phyloP scores from a whole-genome alignment of 2,888 invertebrate genomes.

The Hirtodrosophila confusa region DNA sequence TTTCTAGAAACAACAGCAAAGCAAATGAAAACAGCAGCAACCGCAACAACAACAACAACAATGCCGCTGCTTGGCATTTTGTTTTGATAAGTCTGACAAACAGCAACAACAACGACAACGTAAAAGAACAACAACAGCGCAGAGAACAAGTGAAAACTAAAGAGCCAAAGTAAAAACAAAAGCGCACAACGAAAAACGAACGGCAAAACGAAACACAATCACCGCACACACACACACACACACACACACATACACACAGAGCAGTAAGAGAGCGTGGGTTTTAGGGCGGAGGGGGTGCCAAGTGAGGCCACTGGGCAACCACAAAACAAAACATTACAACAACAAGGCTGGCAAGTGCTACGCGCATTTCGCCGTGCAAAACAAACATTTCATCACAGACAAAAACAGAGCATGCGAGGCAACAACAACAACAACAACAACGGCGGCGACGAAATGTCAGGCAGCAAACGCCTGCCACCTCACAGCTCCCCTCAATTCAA shows the following conservation, averaged over 20 bases:
- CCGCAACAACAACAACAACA: slow-evolving; percentile 38
- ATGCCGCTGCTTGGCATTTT: slow-evolving; percentile 59
- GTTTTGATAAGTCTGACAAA: slow-evolving; percentile 78
- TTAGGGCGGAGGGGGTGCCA: slow-evolving; percentile 1
- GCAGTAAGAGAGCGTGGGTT: neutral
- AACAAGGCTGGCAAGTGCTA: slow-evolving; percentile 62
- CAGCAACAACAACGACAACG: slow-evolving; percentile 42
- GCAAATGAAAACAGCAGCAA: slow-evolving; percentile 51
- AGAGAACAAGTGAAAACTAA: slow-evolving; percentile 60
- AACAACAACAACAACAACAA: slow-evolving; percentile 28
- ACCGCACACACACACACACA: slow-evolving; percentile 23
- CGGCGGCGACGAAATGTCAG: slow-evolving; percentile 67
- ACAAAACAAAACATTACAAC: slow-evolving; percentile 63
- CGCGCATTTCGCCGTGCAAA: slow-evolving; percentile 78
- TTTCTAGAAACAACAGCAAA: slow-evolving; percentile 57
- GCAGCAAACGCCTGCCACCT: slow-evolving; percentile 26
- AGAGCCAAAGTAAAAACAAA: slow-evolving; percentile 48
- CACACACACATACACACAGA: slow-evolving; percentile 5
- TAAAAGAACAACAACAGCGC: slow-evolving; percentile 29
- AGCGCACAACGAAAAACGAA: slow-evolving; percentile 47
- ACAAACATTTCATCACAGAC: slow-evolving; percentile 77
- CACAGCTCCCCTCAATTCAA: slow-evolving; percentile 1
- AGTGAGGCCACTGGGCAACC: slow-evolving; percentile 57
- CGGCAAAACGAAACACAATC: slow-evolving; percentile 59
- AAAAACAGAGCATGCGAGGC: slow-evolving; percentile 48